Percentiles rank a stretch among this genome's conserved stretches.
These are phyloP conservation scores for Arizona elegans DNA, from an alignment of 2,113 vertebrate genomes.

Conservation along the genomic window DNA sequence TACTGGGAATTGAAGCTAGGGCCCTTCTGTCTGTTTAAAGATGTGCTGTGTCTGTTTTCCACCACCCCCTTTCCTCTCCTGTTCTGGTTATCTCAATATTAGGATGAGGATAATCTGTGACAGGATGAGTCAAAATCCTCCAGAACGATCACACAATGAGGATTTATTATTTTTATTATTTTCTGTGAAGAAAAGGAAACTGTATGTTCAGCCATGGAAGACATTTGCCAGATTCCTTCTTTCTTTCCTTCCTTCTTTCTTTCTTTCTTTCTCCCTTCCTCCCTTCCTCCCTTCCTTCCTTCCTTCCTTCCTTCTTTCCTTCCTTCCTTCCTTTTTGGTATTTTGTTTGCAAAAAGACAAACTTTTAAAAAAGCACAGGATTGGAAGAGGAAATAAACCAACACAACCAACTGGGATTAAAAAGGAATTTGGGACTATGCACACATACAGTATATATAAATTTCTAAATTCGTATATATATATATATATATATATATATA, in stretches of 20 bases:
- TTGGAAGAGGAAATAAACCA: background rate
- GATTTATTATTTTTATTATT: background rate
- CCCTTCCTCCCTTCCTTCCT: too few species aligned
- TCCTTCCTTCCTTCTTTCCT: too few species aligned
- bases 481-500: too few species aligned
- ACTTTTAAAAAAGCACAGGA: background rate
- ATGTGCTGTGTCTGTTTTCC: background rate
- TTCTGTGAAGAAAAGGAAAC: background rate
- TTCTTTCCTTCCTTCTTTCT: background rate
- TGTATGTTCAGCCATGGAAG: background rate
- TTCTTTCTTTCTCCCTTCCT: too few species aligned
- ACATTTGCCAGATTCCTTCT: background rate
- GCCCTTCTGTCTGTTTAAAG: background rate
- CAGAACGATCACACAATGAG: background rate
- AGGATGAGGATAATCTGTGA: background rate
- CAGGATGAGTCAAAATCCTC: background rate
- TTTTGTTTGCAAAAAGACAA: background rate
- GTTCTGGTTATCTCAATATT: background rate
- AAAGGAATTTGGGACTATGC: background rate
- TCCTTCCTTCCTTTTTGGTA: background rate
- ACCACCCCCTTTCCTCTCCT: background rate
- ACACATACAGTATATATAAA: background rate
- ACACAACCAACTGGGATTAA: background rate
- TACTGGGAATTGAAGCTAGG: background rate
- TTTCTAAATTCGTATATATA: background rate